Evolutionary conservation across 2,797 vertebrate genomes (phyloP).

Genomic region (Bovichtus diacanthus): DNA sequence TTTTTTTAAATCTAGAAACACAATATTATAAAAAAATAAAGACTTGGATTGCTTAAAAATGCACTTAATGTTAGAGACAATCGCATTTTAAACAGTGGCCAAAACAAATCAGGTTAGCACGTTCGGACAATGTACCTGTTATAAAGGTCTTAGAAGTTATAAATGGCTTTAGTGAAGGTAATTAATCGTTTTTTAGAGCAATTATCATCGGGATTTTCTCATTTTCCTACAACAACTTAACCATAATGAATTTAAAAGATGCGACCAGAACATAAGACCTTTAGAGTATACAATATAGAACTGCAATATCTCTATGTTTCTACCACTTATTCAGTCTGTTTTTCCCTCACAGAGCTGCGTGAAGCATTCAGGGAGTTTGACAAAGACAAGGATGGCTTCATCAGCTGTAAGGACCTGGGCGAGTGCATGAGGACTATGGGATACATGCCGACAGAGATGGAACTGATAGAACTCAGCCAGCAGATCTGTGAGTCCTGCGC

Average conservation of each 20-base stretch:
- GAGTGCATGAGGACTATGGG: slow-evolving; percentile 99
- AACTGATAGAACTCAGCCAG: slow-evolving; percentile 97
- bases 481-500: slow-evolving; percentile 89
- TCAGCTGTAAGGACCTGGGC: slow-evolving; percentile 95
- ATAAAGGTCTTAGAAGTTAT: background rate
- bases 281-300: background rate
- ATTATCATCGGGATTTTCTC: background rate
- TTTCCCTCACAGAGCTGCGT: slow-evolving; percentile 88
- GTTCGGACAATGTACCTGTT: background rate
- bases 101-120: background rate
- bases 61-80: background rate
- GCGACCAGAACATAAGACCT: background rate
- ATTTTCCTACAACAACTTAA: background rate
- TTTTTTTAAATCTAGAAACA: background rate
- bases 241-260: background rate
- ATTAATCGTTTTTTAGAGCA: background rate
- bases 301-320: background rate
- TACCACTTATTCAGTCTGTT: background rate
- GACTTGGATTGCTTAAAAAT: background rate
- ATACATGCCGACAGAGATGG: slow-evolving; percentile 99
- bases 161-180: no score
- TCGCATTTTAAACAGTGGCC: background rate
- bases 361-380: slow-evolving; percentile 96
- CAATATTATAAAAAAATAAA: background rate
- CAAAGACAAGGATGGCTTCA: slow-evolving; percentile 94